Percentiles rank a stretch among this genome's conserved stretches.
Conservation (phyloP, 2,888 invertebrate species). For the Apotomis betuletana region DNA sequence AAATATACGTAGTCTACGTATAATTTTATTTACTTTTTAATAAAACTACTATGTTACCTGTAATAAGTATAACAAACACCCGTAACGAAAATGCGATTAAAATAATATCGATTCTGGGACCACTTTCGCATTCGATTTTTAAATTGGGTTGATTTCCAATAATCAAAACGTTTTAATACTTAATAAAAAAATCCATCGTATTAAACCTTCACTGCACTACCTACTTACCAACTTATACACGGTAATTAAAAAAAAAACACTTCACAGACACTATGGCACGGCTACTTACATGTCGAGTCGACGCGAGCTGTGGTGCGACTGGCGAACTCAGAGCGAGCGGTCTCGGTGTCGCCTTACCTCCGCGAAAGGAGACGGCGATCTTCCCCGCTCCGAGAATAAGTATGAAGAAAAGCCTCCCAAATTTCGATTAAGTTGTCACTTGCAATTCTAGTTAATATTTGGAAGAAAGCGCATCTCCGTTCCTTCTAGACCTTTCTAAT, state of each 20-base stretch:
- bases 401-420: constrained; percentile 55
- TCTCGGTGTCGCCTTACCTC: constrained; percentile 81
- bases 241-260: constrained; percentile 62
- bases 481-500: no score
- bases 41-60: background rate
- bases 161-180: background rate
- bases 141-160: background rate
- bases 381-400: constrained; percentile 71
- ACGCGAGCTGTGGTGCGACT: constrained; percentile 83
- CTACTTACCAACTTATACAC: constrained; percentile 61
- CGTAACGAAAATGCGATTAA: background rate
- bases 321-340: constrained; percentile 66
- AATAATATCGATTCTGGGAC: constrained; percentile 1
- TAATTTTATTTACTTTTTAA: background rate
- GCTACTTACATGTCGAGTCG: constrained; percentile 84
- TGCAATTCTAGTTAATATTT: background rate
- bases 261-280: constrained; percentile 65
- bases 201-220: constrained; percentile 57
- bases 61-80: background rate
- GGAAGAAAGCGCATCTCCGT: background rate
- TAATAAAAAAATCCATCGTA: constrained; percentile 42
- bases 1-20: background rate
- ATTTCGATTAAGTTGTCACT: constrained; percentile 39
- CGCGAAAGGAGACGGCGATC: constrained; percentile 77
- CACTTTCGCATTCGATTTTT: background rate